These are phyloP conservation scores for Papio anubis DNA, from an alignment of 2,113 vertebrate species.

Conservation along the genomic window DNA sequence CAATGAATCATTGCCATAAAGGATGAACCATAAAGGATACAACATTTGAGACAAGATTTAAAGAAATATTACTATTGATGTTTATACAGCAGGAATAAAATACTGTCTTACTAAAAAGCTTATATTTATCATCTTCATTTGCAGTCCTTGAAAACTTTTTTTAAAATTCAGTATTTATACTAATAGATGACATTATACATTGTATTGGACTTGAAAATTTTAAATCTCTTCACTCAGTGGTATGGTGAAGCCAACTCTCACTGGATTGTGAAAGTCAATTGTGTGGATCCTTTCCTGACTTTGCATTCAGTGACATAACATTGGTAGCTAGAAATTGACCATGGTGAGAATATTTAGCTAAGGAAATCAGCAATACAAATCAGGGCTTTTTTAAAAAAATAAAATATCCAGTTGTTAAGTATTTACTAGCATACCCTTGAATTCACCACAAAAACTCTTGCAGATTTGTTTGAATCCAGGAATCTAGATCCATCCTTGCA, in stretches of 20 bases:
- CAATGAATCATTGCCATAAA: not conserved
- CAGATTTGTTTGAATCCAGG: not conserved
- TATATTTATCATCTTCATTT: not conserved
- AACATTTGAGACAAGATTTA: not conserved
- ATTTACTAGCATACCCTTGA: not conserved
- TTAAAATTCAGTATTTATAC: not conserved
- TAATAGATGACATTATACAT: not conserved
- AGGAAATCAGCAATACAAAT: not conserved
- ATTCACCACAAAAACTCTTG: not conserved
- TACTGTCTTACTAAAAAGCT: not conserved
- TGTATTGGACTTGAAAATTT: not conserved
- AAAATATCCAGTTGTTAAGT: not conserved
- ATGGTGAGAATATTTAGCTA: not conserved
- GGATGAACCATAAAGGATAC: not conserved
- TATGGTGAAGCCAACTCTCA: not conserved
- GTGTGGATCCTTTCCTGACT: not conserved
- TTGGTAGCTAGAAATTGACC: not conserved
- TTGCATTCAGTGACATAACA: not conserved
- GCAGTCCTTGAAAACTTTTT: not conserved
- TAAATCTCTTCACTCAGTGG: not conserved
- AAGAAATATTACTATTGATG: not conserved
- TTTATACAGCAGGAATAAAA: not conserved
- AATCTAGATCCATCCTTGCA: not conserved
- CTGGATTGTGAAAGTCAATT: not conserved
- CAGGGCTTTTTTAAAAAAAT: too few species aligned